Evolutionary conservation across 1,140 invertebrate species (phyloP).

Genomic region (Plodia interpunctella): DNA sequence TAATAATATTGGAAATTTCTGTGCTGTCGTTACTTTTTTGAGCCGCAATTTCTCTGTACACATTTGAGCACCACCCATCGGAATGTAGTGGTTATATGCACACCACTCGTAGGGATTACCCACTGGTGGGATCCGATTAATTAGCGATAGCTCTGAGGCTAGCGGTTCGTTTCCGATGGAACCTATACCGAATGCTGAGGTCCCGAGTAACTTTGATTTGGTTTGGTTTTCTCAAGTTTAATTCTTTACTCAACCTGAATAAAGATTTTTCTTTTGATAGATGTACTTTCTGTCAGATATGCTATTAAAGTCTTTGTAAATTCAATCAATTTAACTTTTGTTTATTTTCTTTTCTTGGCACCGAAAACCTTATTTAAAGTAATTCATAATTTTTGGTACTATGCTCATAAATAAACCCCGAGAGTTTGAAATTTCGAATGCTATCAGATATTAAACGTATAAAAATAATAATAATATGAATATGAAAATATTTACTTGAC

Average conservation of each 20-base stretch:
- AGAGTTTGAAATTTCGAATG: no score
- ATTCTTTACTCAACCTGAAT: no score
- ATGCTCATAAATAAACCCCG: no score
- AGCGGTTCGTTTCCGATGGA: constrained; percentile 55
- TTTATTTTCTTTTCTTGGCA: not conserved
- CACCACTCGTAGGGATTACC: constrained; percentile 65
- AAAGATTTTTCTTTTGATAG: no score
- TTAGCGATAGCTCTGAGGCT: constrained; percentile 43
- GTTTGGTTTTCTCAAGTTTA: not conserved
- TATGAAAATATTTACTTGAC: not conserved
- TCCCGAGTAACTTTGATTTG: constrained; percentile 31
- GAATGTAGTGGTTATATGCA: constrained; percentile 62
- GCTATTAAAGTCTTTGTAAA: no score
- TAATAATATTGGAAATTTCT: no score
- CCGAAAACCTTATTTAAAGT: not conserved
- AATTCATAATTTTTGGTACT: no score
- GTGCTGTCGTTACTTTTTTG: constrained; percentile 14
- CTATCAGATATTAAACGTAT: no score
- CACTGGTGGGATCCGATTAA: constrained; percentile 60
- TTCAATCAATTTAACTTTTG: not conserved
- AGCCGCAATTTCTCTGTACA: constrained; percentile 47
- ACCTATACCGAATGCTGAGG: constrained; percentile 31
- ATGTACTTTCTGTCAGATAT: no score
- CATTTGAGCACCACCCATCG: constrained; percentile 29
- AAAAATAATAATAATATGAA: not conserved